These are phyloP conservation scores for Eidolon dupreanum DNA, from an alignment of 2,797 vertebrate genomes.

Conservation along the genomic window DNA sequence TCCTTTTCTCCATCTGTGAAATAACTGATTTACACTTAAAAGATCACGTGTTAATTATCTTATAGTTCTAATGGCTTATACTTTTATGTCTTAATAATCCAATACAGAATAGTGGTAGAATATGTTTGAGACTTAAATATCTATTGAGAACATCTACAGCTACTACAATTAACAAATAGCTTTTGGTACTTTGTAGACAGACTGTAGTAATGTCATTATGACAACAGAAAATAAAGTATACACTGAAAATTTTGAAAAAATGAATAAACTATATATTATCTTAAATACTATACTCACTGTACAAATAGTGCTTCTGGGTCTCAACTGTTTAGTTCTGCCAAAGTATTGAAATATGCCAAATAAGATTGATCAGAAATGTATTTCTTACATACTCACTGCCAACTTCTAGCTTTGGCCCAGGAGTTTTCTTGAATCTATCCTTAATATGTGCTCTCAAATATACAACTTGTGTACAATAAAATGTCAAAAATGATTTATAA, in stretches of 20 bases:
- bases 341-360: slow-evolving; percentile 36
- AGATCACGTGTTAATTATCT: background rate
- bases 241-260: background rate
- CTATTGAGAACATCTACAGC: slow-evolving; percentile 20
- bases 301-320: background rate
- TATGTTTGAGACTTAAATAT: background rate
- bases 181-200: slow-evolving; percentile 16
- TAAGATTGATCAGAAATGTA: background rate
- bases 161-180: background rate
- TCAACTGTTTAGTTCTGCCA: background rate
- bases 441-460: slow-evolving; percentile 32
- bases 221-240: slow-evolving; percentile 4
- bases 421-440: background rate
- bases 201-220: background rate
- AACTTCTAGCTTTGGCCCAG: background rate
- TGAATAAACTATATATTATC: slow-evolving; percentile 19
- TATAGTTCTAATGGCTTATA: background rate
- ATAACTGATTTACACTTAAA: background rate
- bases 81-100: background rate
- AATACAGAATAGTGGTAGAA: slow-evolving; percentile 12
- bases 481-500: slow-evolving; percentile 26
- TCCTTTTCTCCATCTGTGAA: background rate
- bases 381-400: background rate
- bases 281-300: background rate
- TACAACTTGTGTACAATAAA: background rate